Percentiles rank a stretch among this genome's conserved stretches.
Evolutionary conservation across 1,140 invertebrate genomes (phyloP).

Genomic region (Cyclargus thomasi): DNA sequence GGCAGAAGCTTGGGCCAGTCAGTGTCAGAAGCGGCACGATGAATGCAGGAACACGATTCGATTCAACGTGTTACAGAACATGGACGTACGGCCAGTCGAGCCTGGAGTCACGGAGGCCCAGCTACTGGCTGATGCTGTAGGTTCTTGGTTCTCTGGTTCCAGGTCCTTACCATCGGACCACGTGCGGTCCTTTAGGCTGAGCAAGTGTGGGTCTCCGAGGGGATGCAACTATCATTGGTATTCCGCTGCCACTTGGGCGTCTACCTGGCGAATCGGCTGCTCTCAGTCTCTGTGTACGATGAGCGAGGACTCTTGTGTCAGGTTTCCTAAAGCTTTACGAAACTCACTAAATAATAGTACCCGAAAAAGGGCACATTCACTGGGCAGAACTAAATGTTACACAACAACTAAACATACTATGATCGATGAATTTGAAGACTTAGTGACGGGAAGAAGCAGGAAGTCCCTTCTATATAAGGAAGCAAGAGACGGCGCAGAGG

Average conservation of each 20-base stretch:
- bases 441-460: constrained; percentile 15
- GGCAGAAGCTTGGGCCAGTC: constrained; percentile 60
- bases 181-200: constrained; percentile 52
- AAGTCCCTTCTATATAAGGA: constrained; percentile 52
- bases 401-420: constrained; percentile 25
- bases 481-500: constrained; percentile 26
- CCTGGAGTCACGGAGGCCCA: constrained; percentile 59
- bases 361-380: constrained; percentile 37
- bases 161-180: constrained; percentile 48
- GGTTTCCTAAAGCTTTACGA: constrained; percentile 38
- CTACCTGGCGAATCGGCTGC: constrained; percentile 62
- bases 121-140: constrained; percentile 55
- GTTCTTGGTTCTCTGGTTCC: constrained; percentile 61
- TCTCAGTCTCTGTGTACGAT: constrained; percentile 59
- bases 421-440: constrained; percentile 42
- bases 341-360: not conserved
- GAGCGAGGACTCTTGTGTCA: constrained; percentile 44
- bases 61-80: constrained; percentile 63
- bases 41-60: constrained; percentile 62
- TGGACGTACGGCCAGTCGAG: constrained; percentile 56
- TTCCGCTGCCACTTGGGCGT: constrained; percentile 57
- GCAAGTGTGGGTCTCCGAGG: constrained; percentile 52
- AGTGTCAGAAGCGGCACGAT: constrained; percentile 63
- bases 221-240: constrained; percentile 64
- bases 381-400: constrained; percentile 50